phyloP scores from a whole-genome alignment of 2,113 vertebrate genomes.

The Bubo bubo region DNA sequence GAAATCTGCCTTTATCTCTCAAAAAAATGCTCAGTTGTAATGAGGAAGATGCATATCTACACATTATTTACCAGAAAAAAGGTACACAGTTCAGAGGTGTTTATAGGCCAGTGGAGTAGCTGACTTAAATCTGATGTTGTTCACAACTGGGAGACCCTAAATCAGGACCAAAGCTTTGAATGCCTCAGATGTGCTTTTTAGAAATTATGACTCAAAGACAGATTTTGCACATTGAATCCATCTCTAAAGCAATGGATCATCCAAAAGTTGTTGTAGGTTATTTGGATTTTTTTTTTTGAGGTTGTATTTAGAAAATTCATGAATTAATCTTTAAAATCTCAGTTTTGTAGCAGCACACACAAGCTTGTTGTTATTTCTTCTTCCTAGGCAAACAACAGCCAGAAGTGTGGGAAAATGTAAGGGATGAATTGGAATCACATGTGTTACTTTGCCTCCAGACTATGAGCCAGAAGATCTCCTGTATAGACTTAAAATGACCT shows the following conservation, averaged over 20 bases:
- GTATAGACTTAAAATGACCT: neutral
- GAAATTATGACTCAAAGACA: neutral
- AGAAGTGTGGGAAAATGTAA: neutral
- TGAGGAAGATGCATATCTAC: neutral
- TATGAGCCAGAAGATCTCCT: neutral
- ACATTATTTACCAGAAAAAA: neutral
- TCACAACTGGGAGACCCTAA: neutral
- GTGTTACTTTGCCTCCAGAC: neutral
- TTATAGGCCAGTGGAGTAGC: accelerated
- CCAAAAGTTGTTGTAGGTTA: neutral
- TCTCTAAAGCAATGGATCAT: neutral
- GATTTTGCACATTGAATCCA: neutral
- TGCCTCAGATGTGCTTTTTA: neutral
- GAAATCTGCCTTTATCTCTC: neutral
- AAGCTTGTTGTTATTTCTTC: neutral
- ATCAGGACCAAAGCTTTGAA: neutral
- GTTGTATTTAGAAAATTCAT: neutral
- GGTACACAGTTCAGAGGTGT: neutral
- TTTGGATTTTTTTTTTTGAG: neutral
- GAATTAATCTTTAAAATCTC: neutral
- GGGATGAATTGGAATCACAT: neutral
- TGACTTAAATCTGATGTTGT: neutral
- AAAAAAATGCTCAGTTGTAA: neutral
- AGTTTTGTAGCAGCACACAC: neutral
- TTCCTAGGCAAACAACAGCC: neutral